Percentiles rank a stretch among this genome's conserved stretches.
Conservation (phyloP, 2,888 invertebrate genomes). For the Drosophila incognita region DNA sequence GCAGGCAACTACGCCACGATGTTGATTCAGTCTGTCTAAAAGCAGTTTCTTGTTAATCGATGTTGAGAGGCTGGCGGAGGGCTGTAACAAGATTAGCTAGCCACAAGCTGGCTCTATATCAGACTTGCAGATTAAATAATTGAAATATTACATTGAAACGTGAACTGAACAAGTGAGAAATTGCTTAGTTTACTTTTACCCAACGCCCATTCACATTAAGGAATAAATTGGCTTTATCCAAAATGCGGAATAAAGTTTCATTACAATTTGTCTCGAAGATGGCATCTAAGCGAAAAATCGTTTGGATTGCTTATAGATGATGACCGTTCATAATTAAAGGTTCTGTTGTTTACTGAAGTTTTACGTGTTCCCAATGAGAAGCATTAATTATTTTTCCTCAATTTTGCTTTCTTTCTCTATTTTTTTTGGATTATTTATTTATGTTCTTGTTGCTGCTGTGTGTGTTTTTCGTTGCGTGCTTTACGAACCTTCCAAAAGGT, state of each 20-base stretch:
- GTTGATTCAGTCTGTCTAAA: neutral
- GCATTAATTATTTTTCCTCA: constrained; percentile 48
- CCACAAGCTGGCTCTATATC: neutral
- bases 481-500: constrained; percentile 57
- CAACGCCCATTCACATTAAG: neutral
- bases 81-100: neutral
- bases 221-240: neutral
- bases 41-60: neutral
- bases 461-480: constrained; percentile 34
- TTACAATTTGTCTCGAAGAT: neutral
- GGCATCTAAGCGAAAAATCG: constrained; percentile 10
- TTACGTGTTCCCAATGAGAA: constrained; percentile 18
- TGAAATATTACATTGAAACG: neutral
- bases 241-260: neutral
- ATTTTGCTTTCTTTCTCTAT: constrained; percentile 26
- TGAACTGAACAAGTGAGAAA: constrained; percentile 7
- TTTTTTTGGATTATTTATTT: constrained; percentile 10
- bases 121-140: neutral
- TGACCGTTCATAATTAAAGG: constrained; percentile 24
- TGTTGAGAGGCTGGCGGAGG: neutral
- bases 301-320: constrained; percentile 7
- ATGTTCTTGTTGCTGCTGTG: constrained; percentile 1
- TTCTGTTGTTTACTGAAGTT: constrained; percentile 33
- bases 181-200: neutral
- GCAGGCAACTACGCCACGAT: neutral